Base-by-base conservation (phyloP, 2,888 invertebrate species). In the Lasioglossum leucozonium region DNA sequence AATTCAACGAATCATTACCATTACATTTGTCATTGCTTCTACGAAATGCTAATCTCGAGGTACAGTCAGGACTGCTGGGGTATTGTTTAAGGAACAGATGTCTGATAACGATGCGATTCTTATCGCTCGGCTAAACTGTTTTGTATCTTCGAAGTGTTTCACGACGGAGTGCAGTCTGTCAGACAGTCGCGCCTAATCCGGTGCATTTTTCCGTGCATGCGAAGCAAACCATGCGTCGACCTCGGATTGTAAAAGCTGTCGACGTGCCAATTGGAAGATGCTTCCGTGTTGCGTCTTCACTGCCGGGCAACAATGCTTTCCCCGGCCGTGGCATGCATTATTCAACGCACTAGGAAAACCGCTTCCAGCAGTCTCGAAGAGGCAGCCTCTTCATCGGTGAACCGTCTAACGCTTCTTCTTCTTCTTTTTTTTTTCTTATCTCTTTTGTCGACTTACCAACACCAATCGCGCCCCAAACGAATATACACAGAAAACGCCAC, bases 311-410 rank as follows among this genome's bases (percentile, higher is more conserved):
- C 86, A 87, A 88, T 87, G 84, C 87, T 90, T 79, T 82, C 82
- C 81, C 79, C 76, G 71, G 76, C 75, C 84, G 87, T 44, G 87
- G 78, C 72, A 90, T 90, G 89, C 87, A 89, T 91, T 87, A 91
- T 89, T 91, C 91, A 91, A 86, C 84, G 73, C 85, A 86, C 86
- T 83, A 88, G 89, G 89, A 89, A 89, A 89, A 80, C 83, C 58
- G 79, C 77, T 78, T 80, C 82, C 72, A 55, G 76, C 72, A 44
- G 77, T 47, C 47, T 78, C 51, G 71, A 82, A 81, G 86, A 85
- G 75, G 72, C 77, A 77, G 65, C 72, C 87, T 82, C 79, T 72
- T 82, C 77, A 51, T 77, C 44, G 55, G 72, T 37, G 18, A 42
- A 69, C 26, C 44, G 42, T 77, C 67, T 76, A 42, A 51, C 62